Evolutionary conservation across 2,888 invertebrate genomes (phyloP), one percentile per base, ranked within the genome.

Genomic region (Pemphredon lugubris): DNA sequence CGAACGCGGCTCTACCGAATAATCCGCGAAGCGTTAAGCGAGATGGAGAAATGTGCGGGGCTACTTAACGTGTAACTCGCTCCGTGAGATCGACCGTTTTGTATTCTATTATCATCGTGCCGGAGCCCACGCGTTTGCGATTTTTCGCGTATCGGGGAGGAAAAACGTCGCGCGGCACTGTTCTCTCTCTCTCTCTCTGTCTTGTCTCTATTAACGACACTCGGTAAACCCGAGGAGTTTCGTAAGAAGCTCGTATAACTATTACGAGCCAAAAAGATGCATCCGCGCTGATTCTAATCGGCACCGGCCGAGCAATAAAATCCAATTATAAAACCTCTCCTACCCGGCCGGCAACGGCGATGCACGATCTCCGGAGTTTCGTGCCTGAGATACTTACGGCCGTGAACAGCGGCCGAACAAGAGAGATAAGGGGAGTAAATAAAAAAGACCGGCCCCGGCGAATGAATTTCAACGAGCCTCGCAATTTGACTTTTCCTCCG

Each of bases 401-500:
- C 61, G 60, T 47, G 47, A 51, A 21, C 32, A 37, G 53, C 37
- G 21, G 16, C 6, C 34, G 23, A 39, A 59, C 37, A 45, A 65
- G 30, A 21, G 39, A 39, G 55, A 61, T 50, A 34, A 69, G 45
- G 13, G 32, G 47, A 16, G 23, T 21, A 40, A 57, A 34, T 23
- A 58, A 73, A 69, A 61, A 30, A 23, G 14, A 20, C 37, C n/a
- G 7, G n/a, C n/a, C n/a, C n/a, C 44, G 45, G 53, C 58, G 45
- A 67, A 67, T 71, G 66, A 74, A 75, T 74, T 58, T 74, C 54
- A 71, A 70, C 64, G 50, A 51, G 57, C n/a, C 11, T 47, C 47
- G 34, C 39, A 67, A 73, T 76, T 73, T 30, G 57, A 63, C 42
- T 60, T 30, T 18, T 14, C 39, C 16, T 9, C 34, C 42, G 9